Percentiles rank a stretch among this genome's conserved stretches.
These are phyloP conservation scores for Pachyseris speciosa DNA, from an alignment of 64 coral and sea anemone genomes.

Conservation along the genomic window DNA sequence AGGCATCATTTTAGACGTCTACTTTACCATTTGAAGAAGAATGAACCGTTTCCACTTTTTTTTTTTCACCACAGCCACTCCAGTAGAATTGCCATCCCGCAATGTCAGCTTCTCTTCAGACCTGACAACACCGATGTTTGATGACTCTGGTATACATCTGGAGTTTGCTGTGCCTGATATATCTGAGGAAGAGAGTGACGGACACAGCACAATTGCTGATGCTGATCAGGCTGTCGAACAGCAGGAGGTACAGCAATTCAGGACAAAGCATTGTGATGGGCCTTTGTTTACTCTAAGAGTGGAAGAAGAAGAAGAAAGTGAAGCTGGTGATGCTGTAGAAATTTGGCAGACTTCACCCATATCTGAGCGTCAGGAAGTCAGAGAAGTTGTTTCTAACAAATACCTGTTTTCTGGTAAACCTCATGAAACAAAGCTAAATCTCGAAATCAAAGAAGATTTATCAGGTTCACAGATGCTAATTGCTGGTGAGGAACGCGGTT, in stretches of 20 bases:
- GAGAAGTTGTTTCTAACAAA: not conserved
- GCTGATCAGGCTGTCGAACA: not conserved
- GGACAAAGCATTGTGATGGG: no score
- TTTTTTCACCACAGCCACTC: not conserved
- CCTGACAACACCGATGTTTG: not conserved
- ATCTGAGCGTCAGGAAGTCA: not conserved
- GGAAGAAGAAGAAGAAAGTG: not conserved
- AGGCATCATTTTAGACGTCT: no score
- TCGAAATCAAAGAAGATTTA: not conserved
- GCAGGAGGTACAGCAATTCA: not conserved
- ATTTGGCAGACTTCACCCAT: not conserved
- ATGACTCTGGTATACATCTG: constrained; percentile 64
- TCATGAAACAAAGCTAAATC: not conserved
- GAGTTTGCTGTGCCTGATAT: constrained; percentile 17
- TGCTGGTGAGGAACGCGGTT: not conserved
- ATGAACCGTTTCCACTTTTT: no score
- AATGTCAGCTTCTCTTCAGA: constrained; percentile 26
- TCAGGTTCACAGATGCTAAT: not conserved
- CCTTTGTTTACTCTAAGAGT: not conserved
- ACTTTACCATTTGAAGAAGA: no score
- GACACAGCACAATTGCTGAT: not conserved
- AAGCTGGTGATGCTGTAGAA: not conserved
- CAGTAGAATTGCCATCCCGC: not conserved
- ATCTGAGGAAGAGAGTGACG: not conserved
- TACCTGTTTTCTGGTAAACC: not conserved